These are phyloP conservation scores for Cossypha heuglini DNA, from an alignment of 2,797 vertebrate genomes.

Conservation along the genomic window DNA sequence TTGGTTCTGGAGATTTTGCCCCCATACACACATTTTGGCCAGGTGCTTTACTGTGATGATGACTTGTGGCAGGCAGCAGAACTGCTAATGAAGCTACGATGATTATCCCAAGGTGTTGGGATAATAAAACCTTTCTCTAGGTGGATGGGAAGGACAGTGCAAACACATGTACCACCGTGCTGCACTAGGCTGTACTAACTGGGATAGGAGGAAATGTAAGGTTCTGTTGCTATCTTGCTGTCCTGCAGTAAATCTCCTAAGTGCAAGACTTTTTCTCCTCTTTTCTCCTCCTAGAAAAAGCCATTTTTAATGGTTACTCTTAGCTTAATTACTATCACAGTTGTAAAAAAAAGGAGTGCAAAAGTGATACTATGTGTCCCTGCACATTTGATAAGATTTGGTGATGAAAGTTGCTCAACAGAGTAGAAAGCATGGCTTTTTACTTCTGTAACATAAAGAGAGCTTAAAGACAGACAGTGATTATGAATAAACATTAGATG, in stretches of 20 bases:
- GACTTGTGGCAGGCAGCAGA: not conserved
- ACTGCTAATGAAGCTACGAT: not conserved
- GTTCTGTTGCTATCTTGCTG: not conserved
- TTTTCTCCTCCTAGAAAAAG: not conserved
- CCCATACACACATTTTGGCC: not conserved
- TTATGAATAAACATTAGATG: not conserved
- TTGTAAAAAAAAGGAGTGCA: not conserved
- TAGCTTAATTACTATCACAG: not conserved
- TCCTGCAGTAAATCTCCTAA: not conserved
- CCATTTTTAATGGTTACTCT: not conserved
- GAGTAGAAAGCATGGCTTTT: not conserved
- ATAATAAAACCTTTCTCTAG: not conserved
- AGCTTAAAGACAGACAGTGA: not conserved
- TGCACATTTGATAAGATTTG: not conserved
- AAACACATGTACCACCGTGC: accelerated
- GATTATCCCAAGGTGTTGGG: not conserved
- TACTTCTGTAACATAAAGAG: not conserved
- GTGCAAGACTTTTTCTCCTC: not conserved
- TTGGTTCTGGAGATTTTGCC: not conserved
- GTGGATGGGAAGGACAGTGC: not conserved
- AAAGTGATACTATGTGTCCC: not conserved
- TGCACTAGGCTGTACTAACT: not conserved
- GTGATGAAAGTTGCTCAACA: not conserved
- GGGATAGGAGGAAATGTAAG: not conserved
- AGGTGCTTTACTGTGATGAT: not conserved